Percentiles rank a stretch among this genome's conserved stretches.
Evolutionary conservation across 1,140 invertebrate species (phyloP).

Genomic region (Halictus rubicundus): DNA sequence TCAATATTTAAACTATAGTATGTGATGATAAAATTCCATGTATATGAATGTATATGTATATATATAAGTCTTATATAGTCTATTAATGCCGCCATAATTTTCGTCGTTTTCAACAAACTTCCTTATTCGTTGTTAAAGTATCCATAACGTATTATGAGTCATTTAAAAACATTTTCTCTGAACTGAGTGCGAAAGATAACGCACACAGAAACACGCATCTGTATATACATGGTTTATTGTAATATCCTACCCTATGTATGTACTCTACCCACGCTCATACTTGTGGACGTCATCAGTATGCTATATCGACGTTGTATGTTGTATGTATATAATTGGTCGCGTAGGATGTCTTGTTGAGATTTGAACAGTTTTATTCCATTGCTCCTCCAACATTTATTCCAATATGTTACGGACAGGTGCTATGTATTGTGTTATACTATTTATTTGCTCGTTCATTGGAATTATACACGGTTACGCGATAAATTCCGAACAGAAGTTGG

Average conservation of each 20-base stretch:
- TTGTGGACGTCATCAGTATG: slow-evolving; percentile 50
- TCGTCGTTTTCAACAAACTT: no score
- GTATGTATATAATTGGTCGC: not conserved
- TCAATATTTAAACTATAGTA: no score
- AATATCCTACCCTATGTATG: not conserved
- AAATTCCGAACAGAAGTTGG: slow-evolving; percentile 1
- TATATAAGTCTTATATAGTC: no score
- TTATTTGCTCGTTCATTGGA: slow-evolving; percentile 16
- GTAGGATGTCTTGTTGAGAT: slow-evolving; percentile 26
- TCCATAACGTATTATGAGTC: not conserved
- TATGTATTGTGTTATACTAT: slow-evolving; percentile 4
- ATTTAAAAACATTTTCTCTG: not conserved
- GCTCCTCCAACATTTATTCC: not conserved
- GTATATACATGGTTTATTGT: not conserved
- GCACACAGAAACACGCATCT: no score
- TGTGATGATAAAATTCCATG: no score
- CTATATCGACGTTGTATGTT: slow-evolving; percentile 18
- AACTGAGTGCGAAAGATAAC: no score
- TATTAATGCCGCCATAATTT: no score
- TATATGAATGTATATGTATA: no score
- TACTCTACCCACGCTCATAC: not conserved
- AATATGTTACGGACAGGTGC: slow-evolving; percentile 21
- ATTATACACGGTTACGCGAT: slow-evolving; percentile 25
- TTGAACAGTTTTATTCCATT: slow-evolving; percentile 2
- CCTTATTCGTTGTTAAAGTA: not conserved